These are phyloP conservation scores for Dasysyrphus albostriatus DNA, from an alignment of 2,888 invertebrate genomes.

Conservation along the genomic window DNA sequence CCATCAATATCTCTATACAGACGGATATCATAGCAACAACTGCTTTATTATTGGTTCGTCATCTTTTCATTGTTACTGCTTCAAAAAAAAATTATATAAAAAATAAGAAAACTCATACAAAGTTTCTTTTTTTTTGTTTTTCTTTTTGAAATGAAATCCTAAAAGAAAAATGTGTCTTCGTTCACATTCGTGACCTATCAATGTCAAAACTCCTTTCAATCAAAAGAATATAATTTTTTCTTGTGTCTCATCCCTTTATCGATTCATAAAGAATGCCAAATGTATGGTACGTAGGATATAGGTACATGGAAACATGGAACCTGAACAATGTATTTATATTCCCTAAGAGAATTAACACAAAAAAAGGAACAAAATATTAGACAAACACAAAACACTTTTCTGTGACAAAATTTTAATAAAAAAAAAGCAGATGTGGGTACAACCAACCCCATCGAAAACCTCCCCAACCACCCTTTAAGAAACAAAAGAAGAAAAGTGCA, in stretches of 20 bases:
- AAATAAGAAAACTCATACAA: slow-evolving; percentile 3
- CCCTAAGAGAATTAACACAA: slow-evolving; percentile 28
- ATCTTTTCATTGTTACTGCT: slow-evolving; percentile 31
- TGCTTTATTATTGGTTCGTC: slow-evolving; percentile 27
- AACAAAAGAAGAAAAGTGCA: slow-evolving; percentile 70
- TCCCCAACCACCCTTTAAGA: not conserved
- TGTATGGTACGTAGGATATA: not conserved
- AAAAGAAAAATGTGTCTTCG: slow-evolving; percentile 26
- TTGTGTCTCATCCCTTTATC: slow-evolving; percentile 37
- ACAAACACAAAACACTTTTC: slow-evolving; percentile 32
- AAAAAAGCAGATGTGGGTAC: slow-evolving; percentile 11
- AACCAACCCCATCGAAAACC: not conserved
- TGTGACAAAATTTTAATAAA: slow-evolving; percentile 39
- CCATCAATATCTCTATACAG: not conserved
- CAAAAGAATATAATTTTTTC: slow-evolving; percentile 58
- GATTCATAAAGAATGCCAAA: slow-evolving; percentile 33
- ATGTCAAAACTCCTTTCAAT: slow-evolving; percentile 68
- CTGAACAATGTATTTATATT: slow-evolving; percentile 15
- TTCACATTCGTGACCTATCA: slow-evolving; percentile 68
- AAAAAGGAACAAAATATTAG: not conserved
- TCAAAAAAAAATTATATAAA: not conserved
- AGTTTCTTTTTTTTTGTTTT: not conserved
- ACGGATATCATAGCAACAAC: slow-evolving; percentile 11
- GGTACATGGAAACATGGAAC: slow-evolving; percentile 1
- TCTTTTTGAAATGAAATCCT: not conserved